A percentile compares a stretch with the other conserved stretches of the same genome.
Conservation (phyloP, 2,888 invertebrate species). For the Cryptus armator region DNA sequence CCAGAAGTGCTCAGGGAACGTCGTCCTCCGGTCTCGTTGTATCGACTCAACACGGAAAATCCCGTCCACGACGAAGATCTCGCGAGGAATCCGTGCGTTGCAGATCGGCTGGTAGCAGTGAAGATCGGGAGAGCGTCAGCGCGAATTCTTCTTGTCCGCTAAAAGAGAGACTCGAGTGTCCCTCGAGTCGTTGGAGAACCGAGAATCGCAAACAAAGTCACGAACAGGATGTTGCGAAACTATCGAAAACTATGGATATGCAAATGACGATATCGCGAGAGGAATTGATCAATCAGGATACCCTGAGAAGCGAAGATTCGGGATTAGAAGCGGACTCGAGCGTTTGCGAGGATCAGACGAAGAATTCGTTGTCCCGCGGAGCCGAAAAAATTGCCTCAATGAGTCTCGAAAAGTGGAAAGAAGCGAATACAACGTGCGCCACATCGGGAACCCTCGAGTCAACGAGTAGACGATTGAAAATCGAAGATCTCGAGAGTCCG, state of each 20-base stretch:
- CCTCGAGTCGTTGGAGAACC: conserved; percentile 73
- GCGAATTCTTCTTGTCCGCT: conserved; percentile 78
- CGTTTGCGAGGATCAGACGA: conserved; percentile 52
- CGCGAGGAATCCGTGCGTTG: conserved; percentile 75
- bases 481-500: conserved; percentile 81
- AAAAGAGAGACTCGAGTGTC: conserved; percentile 78
- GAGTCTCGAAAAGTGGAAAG: conserved; percentile 68
- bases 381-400: conserved; percentile 49
- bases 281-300: conserved; percentile 51
- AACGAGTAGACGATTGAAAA: conserved; percentile 76
- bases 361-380: conserved; percentile 18
- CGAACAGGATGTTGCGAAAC: conserved; percentile 62
- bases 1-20: conserved; percentile 45
- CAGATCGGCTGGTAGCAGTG: conserved; percentile 81
- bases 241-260: conserved; percentile 21
- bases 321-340: conserved; percentile 56
- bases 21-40: conserved; percentile 81
- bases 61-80: conserved; percentile 78
- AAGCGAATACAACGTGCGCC: conserved; percentile 46
- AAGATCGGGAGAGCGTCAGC: conserved; percentile 60
- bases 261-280: conserved; percentile 54
- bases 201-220: conserved; percentile 75
- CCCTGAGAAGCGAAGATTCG: conserved; percentile 58
- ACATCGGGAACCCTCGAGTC: conserved; percentile 36
- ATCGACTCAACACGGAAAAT: conserved; percentile 53